Conservation (phyloP, 2,113 vertebrate species). For the Taurulus bubalis region DNA sequence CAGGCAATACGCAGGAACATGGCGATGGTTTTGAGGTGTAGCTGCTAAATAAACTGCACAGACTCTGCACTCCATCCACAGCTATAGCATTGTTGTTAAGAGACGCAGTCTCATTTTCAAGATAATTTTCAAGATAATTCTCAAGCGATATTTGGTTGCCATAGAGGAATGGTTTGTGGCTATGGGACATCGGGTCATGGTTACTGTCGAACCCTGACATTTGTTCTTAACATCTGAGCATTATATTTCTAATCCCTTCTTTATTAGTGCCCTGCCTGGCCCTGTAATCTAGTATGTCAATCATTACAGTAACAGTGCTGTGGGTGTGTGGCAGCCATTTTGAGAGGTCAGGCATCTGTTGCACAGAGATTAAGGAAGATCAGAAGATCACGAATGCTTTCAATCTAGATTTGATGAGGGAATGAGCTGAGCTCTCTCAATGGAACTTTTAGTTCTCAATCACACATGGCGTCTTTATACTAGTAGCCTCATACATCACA, state of each 20-base stretch:
- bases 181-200: neutral
- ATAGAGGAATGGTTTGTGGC: too few species aligned
- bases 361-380: constrained; percentile 77
- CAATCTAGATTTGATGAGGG: constrained; percentile 69
- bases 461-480: constrained; percentile 48
- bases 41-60: too few species aligned
- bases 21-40: too few species aligned
- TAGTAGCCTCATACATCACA: constrained; percentile 16
- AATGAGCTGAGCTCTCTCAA: constrained; percentile 57
- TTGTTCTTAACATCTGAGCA: neutral
- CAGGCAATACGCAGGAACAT: neutral
- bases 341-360: constrained; percentile 74
- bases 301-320: constrained; percentile 43
- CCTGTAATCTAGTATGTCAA: constrained; percentile 52
- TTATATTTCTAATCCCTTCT: constrained; percentile 35
- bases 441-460: constrained; percentile 58
- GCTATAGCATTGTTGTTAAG: neutral
- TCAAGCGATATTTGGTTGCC: neutral
- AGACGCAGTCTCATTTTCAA: neutral
- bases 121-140: neutral
- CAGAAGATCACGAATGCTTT: constrained; percentile 77
- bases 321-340: constrained; percentile 63
- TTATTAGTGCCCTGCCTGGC: constrained; percentile 35
- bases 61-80: neutral
- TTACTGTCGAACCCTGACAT: neutral